These are phyloP conservation scores for Atherinomorus stipes DNA, from an alignment of 2,113 vertebrate genomes.

Conservation along the genomic window DNA sequence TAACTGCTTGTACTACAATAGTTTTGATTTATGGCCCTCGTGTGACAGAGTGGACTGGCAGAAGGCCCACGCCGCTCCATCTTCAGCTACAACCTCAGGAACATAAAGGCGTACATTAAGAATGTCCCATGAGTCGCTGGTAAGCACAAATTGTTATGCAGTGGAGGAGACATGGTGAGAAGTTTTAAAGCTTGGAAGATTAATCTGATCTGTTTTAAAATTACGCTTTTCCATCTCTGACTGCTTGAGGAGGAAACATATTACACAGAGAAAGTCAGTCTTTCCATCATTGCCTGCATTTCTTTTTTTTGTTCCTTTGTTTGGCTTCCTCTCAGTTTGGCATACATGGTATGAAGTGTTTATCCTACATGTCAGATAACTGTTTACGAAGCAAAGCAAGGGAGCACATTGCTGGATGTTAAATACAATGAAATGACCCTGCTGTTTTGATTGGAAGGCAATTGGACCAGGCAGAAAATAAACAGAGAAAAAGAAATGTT, in stretches of 20 bases:
- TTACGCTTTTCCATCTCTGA: slow-evolving; percentile 12
- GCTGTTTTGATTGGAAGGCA: slow-evolving; percentile 61
- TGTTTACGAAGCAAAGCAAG: slow-evolving; percentile 60
- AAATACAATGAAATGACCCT: slow-evolving; percentile 25
- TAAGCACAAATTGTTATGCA: slow-evolving; percentile 19
- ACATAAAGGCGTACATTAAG: slow-evolving; percentile 53
- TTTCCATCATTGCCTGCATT: slow-evolving; percentile 28
- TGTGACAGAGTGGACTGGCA: slow-evolving; percentile 67
- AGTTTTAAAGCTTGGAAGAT: slow-evolving; percentile 5
- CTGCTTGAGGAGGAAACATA: slow-evolving; percentile 13
- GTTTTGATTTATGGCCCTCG: slow-evolving; percentile 74
- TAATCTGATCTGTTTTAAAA: slow-evolving; percentile 26
- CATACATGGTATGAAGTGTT: slow-evolving; percentile 55
- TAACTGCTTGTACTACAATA: slow-evolving; percentile 44
- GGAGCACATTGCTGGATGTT: slow-evolving; percentile 33
- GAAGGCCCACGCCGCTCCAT: slow-evolving; percentile 51
- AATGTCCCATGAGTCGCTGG: slow-evolving; percentile 46
- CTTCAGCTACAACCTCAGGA: slow-evolving; percentile 60
- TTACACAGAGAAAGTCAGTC: slow-evolving; percentile 26
- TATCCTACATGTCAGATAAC: slow-evolving; percentile 55
- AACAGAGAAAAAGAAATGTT: slow-evolving; percentile 49
- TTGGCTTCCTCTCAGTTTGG: slow-evolving; percentile 29
- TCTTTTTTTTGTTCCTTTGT: not conserved
- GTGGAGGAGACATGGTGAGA: slow-evolving; percentile 10
- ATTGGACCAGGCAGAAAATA: slow-evolving; percentile 36